Evolutionary conservation across 2,113 vertebrate species (phyloP).

Genomic region (Phylloscopus trochiloides): DNA sequence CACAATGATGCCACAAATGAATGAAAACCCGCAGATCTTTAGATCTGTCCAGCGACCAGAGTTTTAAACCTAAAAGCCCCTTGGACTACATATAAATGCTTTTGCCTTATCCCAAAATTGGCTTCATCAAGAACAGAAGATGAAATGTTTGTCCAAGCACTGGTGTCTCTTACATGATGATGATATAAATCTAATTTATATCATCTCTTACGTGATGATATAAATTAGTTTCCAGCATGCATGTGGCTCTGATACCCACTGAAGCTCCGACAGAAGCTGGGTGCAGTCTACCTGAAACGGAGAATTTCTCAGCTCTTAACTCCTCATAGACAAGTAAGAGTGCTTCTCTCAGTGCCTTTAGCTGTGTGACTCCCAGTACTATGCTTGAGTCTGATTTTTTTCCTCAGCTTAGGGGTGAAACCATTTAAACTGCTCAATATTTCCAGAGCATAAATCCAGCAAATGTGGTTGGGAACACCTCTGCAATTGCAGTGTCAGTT

Average conservation of each 20-base stretch:
- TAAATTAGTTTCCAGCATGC: neutral
- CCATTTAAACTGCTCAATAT: neutral
- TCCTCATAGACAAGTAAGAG: neutral
- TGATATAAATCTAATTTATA: too few relatives aligned
- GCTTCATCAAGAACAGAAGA: neutral
- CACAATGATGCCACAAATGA: neutral
- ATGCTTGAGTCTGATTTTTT: neutral
- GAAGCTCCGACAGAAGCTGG: neutral
- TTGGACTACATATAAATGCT: neutral
- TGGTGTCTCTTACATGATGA: neutral
- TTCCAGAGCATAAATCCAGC: neutral
- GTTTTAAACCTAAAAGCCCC: neutral
- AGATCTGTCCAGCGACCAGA: neutral
- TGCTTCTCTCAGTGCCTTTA: neutral
- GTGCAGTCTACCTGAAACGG: neutral
- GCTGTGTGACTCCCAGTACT: neutral
- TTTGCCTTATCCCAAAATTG: neutral
- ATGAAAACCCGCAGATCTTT: neutral
- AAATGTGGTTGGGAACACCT: neutral
- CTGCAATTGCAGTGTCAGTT: neutral
- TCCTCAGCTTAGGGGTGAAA: neutral
- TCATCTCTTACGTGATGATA: neutral
- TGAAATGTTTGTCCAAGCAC: neutral
- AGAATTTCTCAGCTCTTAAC: neutral
- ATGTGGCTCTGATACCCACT: neutral